Evolutionary conservation across 2,888 invertebrate genomes (phyloP), one percentile per base, ranked within the genome.

Genomic region (Diogma glabrata): DNA sequence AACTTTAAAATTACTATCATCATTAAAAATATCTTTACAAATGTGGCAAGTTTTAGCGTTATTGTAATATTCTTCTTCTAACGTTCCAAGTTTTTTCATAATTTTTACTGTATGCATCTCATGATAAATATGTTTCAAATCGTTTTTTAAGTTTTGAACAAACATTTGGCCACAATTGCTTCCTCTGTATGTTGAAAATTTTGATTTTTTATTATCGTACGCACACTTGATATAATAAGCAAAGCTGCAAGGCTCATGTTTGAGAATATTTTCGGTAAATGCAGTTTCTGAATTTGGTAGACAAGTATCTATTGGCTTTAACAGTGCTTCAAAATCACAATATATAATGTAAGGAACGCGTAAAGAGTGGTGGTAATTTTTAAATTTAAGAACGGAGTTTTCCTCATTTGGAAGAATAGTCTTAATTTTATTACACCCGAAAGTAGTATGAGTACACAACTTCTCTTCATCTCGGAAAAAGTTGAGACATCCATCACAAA

Each of bases 401-500:
- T 54, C 57, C 53, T 5, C 54, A 54, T 51, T 58, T 54, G 51
- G 58, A 55, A 28, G 56, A 52, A 47, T 53, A 43, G 36, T 53
- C 28, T 28, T 28, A 22, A 33, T 14, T 17, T 8, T 30, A 28
- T 19, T 19, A 7, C 47, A 48, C 3, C 54, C 54, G 26, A 38
- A 51, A n/a, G 50, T 49, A 19, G 47, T 24, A 6, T 43, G 36
- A 23, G 47, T 51, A n/a, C 56, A 36, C 51, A 57, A 59, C 22
- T 53, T 52, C 17, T 51, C 55, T 9, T 59, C 56, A 55, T 60
- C 55, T 9, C 56, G 56, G 6, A 58, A 58, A 30, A 59, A 47
- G n/a, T n/a, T n/a, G n/a, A n/a, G n/a, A n/a, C n/a, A 24, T 58
- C 58, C 56, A 58, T 58, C 8, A 60, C 58, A 26, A 53, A 60